Percentiles rank a stretch among this genome's conserved stretches.
Conservation (phyloP, 1,140 invertebrate species). For the Cephus cinctus region DNA sequence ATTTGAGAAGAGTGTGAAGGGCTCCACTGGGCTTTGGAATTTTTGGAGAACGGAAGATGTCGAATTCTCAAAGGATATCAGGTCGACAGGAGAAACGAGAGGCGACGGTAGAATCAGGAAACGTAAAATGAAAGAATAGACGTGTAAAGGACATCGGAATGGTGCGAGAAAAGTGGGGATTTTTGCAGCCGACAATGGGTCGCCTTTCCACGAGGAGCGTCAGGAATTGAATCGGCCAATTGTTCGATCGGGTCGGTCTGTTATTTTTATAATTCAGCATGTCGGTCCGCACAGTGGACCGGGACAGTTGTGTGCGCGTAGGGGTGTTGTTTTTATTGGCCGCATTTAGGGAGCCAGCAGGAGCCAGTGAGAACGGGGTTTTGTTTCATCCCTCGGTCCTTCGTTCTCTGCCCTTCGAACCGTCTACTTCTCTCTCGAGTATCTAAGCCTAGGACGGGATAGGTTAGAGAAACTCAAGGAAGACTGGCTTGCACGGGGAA, state of each 20-base stretch:
- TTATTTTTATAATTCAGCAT: conserved; percentile 54
- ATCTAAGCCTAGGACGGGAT: conserved; percentile 35
- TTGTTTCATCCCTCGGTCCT: conserved; percentile 47
- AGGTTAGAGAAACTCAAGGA: conserved; percentile 31
- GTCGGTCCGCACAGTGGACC: too few species aligned
- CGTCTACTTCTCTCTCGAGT: not conserved
- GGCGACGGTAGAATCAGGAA: too few species aligned
- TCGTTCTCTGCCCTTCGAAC: conserved; percentile 24
- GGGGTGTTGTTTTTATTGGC: conserved; percentile 54
- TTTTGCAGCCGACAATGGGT: conserved; percentile 23
- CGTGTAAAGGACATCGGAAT: too few species aligned
- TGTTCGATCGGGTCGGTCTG: conserved; percentile 46
- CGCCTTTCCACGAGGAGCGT: conserved; percentile 14
- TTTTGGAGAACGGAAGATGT: too few species aligned
- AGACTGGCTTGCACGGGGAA: conserved; percentile 13
- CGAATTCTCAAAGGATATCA: too few species aligned
- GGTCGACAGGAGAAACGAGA: too few species aligned
- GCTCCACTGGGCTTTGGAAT: too few species aligned
- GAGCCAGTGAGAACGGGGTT: conserved; percentile 47
- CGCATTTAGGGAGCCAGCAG: conserved; percentile 43
- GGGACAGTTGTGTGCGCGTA: too few species aligned
- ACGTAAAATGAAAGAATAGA: too few species aligned
- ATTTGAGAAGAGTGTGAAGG: too few species aligned
- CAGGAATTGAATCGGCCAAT: conserved; percentile 42
- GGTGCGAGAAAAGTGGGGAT: conserved; percentile 1